A percentile compares a stretch with the other conserved stretches of the same genome.
Conservation (phyloP, 2,113 vertebrate genomes). For the Eulacestoma nigropectus region DNA sequence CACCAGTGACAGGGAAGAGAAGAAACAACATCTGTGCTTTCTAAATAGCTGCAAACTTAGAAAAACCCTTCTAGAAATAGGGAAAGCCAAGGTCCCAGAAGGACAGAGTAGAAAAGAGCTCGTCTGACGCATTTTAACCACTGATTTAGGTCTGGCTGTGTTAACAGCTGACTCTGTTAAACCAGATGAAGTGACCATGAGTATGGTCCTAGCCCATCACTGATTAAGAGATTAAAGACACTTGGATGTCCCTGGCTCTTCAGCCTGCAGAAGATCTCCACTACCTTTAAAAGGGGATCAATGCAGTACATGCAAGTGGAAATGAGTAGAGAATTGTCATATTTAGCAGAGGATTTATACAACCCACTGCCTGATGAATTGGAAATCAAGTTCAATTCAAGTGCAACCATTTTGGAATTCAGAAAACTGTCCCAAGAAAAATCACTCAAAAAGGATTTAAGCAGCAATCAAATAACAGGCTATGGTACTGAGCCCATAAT, state of each 20-base stretch:
- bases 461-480: not conserved
- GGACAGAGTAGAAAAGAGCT: not conserved
- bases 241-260: not conserved
- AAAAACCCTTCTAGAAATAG: not conserved
- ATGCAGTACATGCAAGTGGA: not conserved
- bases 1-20: not conserved
- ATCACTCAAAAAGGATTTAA: not conserved
- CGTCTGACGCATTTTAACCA: not conserved
- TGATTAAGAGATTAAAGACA: not conserved
- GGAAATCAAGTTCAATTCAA: slow-evolving; percentile 10
- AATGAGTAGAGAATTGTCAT: not conserved
- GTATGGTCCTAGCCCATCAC: not conserved
- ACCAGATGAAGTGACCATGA: not conserved
- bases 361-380: not conserved
- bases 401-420: not conserved
- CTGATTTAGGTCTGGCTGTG: not conserved
- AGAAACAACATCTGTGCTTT: slow-evolving; percentile 5
- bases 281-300: not conserved
- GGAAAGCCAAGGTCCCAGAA: not conserved
- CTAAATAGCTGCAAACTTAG: not conserved
- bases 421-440: not conserved
- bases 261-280: not conserved
- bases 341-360: not conserved
- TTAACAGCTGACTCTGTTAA: not conserved
- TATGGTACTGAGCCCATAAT: not conserved